These are phyloP conservation scores for Ceratina calcarata DNA, from an alignment of 1,140 invertebrate genomes.

Conservation along the genomic window DNA sequence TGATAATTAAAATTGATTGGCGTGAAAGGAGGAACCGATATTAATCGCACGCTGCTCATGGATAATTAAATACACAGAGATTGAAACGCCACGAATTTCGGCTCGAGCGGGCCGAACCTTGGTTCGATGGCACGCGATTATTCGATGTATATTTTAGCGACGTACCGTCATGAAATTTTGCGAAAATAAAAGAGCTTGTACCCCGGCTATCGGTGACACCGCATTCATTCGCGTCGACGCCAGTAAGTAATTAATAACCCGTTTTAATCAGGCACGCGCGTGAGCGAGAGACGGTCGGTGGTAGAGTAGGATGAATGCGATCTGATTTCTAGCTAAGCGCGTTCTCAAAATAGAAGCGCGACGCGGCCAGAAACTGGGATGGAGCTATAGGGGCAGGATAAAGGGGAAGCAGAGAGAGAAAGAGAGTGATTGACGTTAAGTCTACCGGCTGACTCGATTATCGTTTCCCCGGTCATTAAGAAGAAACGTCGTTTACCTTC, in stretches of 20 bases:
- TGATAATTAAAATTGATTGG: conserved; percentile 47
- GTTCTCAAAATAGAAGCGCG: conserved; percentile 55
- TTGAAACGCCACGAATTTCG: conserved; percentile 36
- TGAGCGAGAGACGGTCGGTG: conserved; percentile 58
- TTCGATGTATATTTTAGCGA: conserved; percentile 41
- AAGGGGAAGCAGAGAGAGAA: neutral
- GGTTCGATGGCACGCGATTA: conserved; percentile 21
- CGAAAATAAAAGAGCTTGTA: conserved; percentile 61
- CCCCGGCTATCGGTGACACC: conserved; percentile 65
- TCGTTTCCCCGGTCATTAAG: conserved; percentile 73
- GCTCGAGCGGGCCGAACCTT: neutral
- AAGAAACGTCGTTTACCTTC: conserved; percentile 56
- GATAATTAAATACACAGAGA: conserved; percentile 42
- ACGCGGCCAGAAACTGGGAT: neutral
- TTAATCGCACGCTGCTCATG: conserved; percentile 30
- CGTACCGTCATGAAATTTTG: conserved; percentile 44
- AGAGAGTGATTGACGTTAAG: conserved; percentile 72
- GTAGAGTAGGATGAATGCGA: conserved; percentile 67
- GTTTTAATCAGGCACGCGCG: conserved; percentile 66
- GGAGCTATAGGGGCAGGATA: neutral
- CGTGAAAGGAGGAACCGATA: conserved; percentile 33
- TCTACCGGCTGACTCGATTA: conserved; percentile 74
- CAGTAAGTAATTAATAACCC: conserved; percentile 76
- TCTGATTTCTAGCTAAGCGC: conserved; percentile 74
- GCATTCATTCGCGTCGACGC: conserved; percentile 72